Conservation (phyloP, 2,113 vertebrate species). For the Siphamia tubifer region DNA sequence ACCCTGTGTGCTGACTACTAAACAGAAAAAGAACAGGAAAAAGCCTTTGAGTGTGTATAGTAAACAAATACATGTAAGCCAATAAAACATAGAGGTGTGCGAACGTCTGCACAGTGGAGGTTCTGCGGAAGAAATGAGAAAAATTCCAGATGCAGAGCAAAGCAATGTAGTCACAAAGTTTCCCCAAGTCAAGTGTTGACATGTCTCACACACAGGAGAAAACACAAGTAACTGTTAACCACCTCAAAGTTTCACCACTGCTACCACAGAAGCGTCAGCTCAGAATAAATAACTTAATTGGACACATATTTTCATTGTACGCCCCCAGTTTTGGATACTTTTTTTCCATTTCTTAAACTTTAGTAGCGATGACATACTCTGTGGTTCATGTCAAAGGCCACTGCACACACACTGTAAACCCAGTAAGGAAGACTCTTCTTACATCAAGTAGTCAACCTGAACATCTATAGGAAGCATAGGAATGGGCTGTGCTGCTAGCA, state of each 20-base stretch:
- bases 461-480: not conserved
- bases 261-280: not conserved
- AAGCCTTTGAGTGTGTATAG: not conserved
- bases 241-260: conserved; percentile 32
- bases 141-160: not conserved
- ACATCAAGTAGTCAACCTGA: not conserved
- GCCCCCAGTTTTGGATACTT: not conserved
- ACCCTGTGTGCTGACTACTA: not conserved
- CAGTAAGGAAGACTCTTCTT: not conserved
- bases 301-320: not conserved
- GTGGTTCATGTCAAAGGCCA: not conserved
- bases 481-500: conserved; percentile 13
- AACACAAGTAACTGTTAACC: not conserved
- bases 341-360: not conserved
- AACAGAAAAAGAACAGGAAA: not conserved
- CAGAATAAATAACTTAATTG: conserved; percentile 10
- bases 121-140: not conserved
- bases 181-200: conserved; percentile 41
- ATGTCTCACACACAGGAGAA: conserved; percentile 12
- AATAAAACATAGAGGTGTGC: not conserved
- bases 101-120: not conserved
- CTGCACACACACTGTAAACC: not conserved
- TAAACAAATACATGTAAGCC: not conserved
- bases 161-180: conserved; percentile 1
- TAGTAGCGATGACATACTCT: not conserved